Conservation (phyloP, 2,888 invertebrate species). For the Caenorhabditis uteleia region DNA sequence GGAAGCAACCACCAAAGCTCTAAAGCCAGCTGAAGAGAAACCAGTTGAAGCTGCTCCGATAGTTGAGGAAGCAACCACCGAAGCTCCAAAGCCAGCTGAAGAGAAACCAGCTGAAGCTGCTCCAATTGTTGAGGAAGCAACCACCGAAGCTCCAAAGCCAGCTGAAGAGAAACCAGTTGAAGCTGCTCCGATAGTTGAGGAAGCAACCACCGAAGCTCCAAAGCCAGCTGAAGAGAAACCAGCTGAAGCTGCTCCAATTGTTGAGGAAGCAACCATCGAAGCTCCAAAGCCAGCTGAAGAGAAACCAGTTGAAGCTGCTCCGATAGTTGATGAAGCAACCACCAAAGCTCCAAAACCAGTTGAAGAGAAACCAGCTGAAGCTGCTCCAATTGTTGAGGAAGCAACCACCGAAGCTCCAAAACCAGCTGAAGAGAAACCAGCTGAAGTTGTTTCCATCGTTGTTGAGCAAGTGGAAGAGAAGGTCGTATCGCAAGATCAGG, state of each 20-base stretch:
- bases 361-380: constrained; percentile 6
- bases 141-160: too few species aligned
- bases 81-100: too few species aligned
- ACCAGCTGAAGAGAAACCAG: constrained; percentile 1
- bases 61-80: too few species aligned
- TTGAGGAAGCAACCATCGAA: constrained; percentile 1
- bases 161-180: too few species aligned
- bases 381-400: neutral
- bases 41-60: too few species aligned
- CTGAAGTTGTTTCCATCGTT: neutral
- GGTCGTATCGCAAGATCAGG: neutral
- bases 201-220: too few species aligned
- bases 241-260: constrained; percentile 8
- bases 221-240: constrained; percentile 17
- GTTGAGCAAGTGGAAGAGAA: neutral
- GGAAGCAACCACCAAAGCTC: too few species aligned
- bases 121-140: too few species aligned
- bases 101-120: too few species aligned
- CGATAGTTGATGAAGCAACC: constrained; percentile 4
- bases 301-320: constrained; percentile 4
- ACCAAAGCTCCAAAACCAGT: constrained; percentile 1
- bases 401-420: neutral
- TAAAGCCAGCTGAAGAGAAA: too few species aligned
- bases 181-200: too few species aligned
- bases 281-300: constrained; percentile 4